Evolutionary conservation across 1,140 invertebrate species (phyloP).

Genomic region (Pseudomyrmex sp.): DNA sequence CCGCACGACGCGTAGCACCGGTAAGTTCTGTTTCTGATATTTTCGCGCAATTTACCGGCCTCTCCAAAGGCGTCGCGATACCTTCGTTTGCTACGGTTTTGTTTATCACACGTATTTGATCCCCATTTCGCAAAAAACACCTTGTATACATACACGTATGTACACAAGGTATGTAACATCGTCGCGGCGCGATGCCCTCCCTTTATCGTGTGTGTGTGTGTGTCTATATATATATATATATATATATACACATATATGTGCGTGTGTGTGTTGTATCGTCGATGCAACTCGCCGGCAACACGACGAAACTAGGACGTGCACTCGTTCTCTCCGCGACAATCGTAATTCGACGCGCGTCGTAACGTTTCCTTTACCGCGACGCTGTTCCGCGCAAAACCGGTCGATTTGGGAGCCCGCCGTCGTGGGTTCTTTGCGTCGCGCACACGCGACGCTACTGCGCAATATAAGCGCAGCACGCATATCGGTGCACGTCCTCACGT

Average conservation of each 20-base stretch:
- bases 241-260: too few relatives aligned
- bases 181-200: background rate
- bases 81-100: background rate
- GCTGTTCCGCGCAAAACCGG: conserved; percentile 45
- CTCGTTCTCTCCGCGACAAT: background rate
- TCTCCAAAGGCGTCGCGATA: background rate
- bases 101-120: background rate
- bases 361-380: background rate
- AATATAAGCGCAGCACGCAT: conserved; percentile 48
- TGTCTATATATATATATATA: background rate
- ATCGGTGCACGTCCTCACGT: background rate
- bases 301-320: conserved; percentile 1
- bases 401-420: conserved; percentile 51
- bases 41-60: conserved; percentile 1
- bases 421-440: conserved; percentile 28
- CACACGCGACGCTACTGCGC: conserved; percentile 69
- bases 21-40: conserved; percentile 76
- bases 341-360: conserved; percentile 2
- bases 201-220: conserved; percentile 23
- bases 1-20: conserved; percentile 76
- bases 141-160: conserved; percentile 32
- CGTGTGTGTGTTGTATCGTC: background rate
- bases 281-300: background rate
- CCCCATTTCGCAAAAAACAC: background rate
- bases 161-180: background rate